Base-by-base conservation (phyloP, 2,113 vertebrate species). In the Cyprinodon variegatus region DNA sequence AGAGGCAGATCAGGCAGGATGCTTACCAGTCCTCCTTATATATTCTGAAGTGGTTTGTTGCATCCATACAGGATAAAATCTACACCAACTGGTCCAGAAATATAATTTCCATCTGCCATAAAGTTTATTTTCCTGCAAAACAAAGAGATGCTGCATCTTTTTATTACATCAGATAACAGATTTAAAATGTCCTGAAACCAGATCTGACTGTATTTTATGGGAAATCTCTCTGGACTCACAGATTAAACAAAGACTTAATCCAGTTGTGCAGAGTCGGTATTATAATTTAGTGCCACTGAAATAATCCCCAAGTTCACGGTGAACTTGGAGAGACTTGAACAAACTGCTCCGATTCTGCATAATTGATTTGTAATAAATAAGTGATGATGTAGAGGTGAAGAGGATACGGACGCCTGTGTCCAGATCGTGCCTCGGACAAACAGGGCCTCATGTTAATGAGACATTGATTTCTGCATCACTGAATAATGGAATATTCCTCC, bases 391-490 rank as follows among this genome's bases (percentile, higher is more conserved):
- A 53, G 74, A 83, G 84, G 88, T 87, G 86, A 88, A 73, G 79
- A 86, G 70, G 78, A 82, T 68, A 64, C 11, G 63, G 29, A 40
- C 13, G 61, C 68, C 22, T n/a, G 77, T 65, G 68, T 81, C 70
- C 79, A 68, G 79, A 63, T 83, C 74, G 46, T 45, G 68, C 69
- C 77, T 70, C 22, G 59, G 81, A 89, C 79, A 74, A 77, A 85
- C 72, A 75, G 62, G 12, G 9, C 80, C 68, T 70, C 80, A 74
- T 88, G 78, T 88, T 92, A 93, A 92, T 92, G 77, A 90, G 85
- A 85, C 83, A 91, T 92, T 85, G 89, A 92, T 90, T 91, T 91
- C 72, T 70, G 61, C 83, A 86, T 89, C 85, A 80, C 86, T 90
- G 86, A 90, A 94, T 91, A 91, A 85, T 92, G 74, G 78, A 86